Conservation (phyloP, 2,797 vertebrate genomes). For the Pantherophis vulpinus region DNA sequence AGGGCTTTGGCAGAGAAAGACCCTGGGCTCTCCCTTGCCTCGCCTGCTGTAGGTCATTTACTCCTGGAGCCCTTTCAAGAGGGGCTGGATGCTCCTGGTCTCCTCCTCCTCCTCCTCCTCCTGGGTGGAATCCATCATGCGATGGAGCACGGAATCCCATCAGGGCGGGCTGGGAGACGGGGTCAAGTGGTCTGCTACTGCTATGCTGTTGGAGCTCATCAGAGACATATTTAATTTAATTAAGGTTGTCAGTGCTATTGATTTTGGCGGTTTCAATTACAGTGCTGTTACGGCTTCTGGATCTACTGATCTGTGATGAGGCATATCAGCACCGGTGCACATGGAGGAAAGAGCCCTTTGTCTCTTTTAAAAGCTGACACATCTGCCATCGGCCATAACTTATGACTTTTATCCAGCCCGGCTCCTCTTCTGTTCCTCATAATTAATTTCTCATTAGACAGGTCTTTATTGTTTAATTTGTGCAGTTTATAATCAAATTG, state of each 20-base stretch:
- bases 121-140: constrained; percentile 77
- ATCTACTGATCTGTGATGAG: constrained; percentile 98
- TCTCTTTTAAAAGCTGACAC: constrained; percentile 87
- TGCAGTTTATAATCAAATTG: constrained; percentile 99
- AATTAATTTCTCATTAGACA: constrained; percentile 99
- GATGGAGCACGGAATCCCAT: constrained; percentile 63
- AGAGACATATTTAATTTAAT: constrained; percentile 99
- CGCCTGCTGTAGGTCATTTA: constrained; percentile 43
- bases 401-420: constrained; percentile 82
- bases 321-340: constrained; percentile 94
- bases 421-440: constrained; percentile 89
- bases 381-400: constrained; percentile 84
- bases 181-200: constrained; percentile 77
- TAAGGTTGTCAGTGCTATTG: constrained; percentile 97
- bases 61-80: constrained; percentile 62
- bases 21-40: not conserved
- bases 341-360: constrained; percentile 88
- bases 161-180: constrained; percentile 67
- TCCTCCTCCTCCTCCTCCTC: constrained; percentile 63
- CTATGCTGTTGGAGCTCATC: constrained; percentile 76
- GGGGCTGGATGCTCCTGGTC: constrained; percentile 60
- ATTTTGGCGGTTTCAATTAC: constrained; percentile 99
- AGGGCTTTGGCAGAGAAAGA: not conserved
- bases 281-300: constrained; percentile 88
- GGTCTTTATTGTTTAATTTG: constrained; percentile 99